Evolutionary conservation across 2,888 invertebrate genomes (phyloP).

Genomic region (Volucella zonaria): DNA sequence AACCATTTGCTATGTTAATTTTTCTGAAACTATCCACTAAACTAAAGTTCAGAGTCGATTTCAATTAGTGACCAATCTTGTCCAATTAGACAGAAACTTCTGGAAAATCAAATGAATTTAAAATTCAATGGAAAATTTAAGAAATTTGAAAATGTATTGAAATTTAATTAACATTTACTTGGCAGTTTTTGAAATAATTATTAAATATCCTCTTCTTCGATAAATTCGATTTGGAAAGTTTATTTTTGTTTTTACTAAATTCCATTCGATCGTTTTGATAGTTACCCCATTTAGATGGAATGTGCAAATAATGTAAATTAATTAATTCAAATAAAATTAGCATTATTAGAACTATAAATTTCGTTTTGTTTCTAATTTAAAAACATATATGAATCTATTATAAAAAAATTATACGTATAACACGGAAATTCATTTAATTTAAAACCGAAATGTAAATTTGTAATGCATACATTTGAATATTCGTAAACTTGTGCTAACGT

Average conservation of each 20-base stretch:
- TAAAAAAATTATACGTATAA: background rate
- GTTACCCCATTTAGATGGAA: conserved; percentile 12
- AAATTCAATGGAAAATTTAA: conserved; percentile 4
- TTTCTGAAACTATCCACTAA: too few species aligned
- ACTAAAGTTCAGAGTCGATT: background rate
- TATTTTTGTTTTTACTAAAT: conserved; percentile 1
- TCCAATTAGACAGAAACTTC: background rate
- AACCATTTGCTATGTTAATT: too few species aligned
- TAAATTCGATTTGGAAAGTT: conserved; percentile 8
- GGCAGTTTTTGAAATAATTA: conserved; percentile 3
- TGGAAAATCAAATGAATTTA: background rate
- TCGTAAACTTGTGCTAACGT: too few species aligned
- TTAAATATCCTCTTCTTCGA: background rate
- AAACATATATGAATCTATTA: background rate
- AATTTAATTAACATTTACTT: conserved; percentile 39
- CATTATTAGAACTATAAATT: conserved; percentile 8
- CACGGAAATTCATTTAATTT: background rate
- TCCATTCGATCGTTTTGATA: background rate
- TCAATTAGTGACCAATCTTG: background rate
- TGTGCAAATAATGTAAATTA: conserved; percentile 1
- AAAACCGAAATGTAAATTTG: too few species aligned
- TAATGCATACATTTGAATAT: too few species aligned
- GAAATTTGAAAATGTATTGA: conserved; percentile 15
- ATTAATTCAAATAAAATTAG: conserved; percentile 14
- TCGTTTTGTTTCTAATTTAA: background rate